Conservation (phyloP, 2,797 vertebrate genomes). For the Chelonia mydas region DNA sequence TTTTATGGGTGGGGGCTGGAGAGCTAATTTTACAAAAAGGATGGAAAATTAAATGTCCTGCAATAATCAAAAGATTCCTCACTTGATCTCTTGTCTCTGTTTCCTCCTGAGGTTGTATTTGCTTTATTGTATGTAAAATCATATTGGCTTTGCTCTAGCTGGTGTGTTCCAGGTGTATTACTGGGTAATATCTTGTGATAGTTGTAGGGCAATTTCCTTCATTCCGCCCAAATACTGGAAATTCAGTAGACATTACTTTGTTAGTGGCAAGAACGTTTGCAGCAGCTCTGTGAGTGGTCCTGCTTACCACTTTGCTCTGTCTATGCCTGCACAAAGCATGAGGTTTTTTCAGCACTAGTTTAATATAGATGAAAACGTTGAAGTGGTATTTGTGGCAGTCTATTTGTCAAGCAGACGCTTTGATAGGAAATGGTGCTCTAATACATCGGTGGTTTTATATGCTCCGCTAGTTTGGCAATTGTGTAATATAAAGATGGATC, state of each 20-base stretch:
- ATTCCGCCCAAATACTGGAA: too few species aligned
- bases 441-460: not conserved
- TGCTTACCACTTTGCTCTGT: not conserved
- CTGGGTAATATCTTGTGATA: not conserved
- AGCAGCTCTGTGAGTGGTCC: not conserved
- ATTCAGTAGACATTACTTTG: fast-evolving
- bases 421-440: not conserved
- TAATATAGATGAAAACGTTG: not conserved
- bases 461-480: not conserved
- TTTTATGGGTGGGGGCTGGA: too few species aligned
- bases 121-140: not conserved
- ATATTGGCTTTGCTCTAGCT: not conserved
- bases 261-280: not conserved
- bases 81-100: too few species aligned
- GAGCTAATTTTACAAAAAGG: too few species aligned
- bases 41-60: too few species aligned
- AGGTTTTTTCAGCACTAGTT: not conserved
- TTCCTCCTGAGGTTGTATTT: not conserved
- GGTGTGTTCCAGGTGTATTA: not conserved
- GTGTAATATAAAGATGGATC: not conserved
- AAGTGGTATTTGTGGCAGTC: not conserved
- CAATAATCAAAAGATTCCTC: too few species aligned
- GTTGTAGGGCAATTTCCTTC: not conserved
- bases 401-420: not conserved
- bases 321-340: not conserved